Percentiles rank a stretch among this genome's conserved stretches.
Conservation (phyloP, 2,888 invertebrate genomes). For the Tuberolachnus salignus region DNA sequence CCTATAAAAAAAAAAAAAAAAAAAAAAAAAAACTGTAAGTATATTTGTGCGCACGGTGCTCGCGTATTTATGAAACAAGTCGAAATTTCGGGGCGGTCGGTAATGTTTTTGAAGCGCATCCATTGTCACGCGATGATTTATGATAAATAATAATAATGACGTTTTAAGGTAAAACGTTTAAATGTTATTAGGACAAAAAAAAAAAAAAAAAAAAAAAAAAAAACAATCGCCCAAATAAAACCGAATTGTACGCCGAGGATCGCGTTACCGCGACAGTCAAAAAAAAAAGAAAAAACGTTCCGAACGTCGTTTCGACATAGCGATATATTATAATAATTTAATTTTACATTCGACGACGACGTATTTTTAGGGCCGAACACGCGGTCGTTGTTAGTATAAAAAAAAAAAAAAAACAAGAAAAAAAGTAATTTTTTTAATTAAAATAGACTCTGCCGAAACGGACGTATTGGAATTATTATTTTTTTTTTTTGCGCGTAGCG, state of each 20-base stretch:
- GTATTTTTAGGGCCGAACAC: background rate
- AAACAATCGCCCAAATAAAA: no score
- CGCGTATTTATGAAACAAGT: slow-evolving; percentile 8
- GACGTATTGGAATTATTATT: no score
- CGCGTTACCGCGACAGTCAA: no score
- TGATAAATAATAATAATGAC: slow-evolving; percentile 2
- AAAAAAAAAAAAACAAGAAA: no score
- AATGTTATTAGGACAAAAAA: slow-evolving; percentile 39
- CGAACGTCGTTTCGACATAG: background rate
- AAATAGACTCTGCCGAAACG: no score
- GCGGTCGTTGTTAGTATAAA: no score
- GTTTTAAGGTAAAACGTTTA: slow-evolving; percentile 34
- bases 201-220: no score
- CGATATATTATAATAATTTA: background rate
- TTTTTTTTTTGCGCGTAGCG: no score
- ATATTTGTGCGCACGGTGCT: background rate
- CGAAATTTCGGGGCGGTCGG: background rate
- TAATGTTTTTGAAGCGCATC: no score
- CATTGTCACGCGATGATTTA: slow-evolving; percentile 44
- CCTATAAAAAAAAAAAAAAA: background rate
- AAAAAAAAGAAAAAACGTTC: slow-evolving; percentile 17
- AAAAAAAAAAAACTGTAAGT: background rate
- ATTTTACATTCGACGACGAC: background rate
- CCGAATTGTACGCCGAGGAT: no score
- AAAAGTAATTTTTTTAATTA: no score